Percentiles rank a stretch among this genome's conserved stretches.
phyloP scores from a whole-genome alignment of 2,797 vertebrate genomes.

The Rhinophrynus dorsalis region DNA sequence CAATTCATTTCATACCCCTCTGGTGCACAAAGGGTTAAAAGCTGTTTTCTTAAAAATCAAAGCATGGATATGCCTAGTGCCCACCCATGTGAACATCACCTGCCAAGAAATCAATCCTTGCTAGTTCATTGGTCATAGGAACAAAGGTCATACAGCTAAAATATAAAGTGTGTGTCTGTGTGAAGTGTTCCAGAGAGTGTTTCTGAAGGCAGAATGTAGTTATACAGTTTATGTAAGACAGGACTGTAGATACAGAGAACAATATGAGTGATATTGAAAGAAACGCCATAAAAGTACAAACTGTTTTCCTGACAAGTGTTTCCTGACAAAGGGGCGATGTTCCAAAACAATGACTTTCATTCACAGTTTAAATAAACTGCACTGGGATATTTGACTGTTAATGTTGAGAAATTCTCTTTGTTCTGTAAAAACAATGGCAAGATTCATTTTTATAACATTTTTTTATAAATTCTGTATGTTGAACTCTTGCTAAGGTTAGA shows the following conservation, averaged over 20 bases:
- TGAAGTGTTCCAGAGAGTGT: background rate
- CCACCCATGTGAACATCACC: no score
- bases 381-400: background rate
- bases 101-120: no score
- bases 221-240: background rate
- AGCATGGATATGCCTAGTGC: no score
- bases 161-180: background rate
- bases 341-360: conserved; percentile 6
- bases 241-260: background rate
- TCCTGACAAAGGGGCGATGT: conserved; percentile 3
- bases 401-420: conserved; percentile 13
- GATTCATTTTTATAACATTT: background rate
- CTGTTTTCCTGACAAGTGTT: conserved; percentile 7
- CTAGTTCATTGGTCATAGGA: no score
- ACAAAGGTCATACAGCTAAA: no score
- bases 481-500: no score
- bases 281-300: conserved; percentile 14
- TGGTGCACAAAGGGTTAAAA: no score
- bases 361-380: background rate
- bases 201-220: background rate
- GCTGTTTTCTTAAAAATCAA: no score
- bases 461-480: no score
- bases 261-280: background rate
- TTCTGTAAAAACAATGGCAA: conserved; percentile 45
- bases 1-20: no score